Evolutionary conservation across 2,888 invertebrate species (phyloP), one percentile per base, ranked within the genome.

Genomic region (Argyresthia goedartella): DNA sequence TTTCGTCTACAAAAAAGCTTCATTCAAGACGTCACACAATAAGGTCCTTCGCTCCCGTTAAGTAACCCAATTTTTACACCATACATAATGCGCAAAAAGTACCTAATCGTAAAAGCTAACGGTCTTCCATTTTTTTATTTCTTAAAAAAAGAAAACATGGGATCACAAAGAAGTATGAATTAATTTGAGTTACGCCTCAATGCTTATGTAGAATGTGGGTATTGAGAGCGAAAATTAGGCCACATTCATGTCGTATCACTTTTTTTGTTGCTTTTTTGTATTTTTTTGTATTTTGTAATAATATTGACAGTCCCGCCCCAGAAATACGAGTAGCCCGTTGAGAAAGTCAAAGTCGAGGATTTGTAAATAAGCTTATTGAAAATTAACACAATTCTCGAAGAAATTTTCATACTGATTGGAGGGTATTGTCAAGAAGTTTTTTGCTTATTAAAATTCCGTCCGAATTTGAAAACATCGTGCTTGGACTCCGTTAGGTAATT

Each of bases 31-130:
- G 25, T 25, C 55, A 61, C 66, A 81, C 81, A 86, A 85, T 76
- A 60, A 75, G 51, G 59, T 61, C 11, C 44, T 56, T 55, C 59
- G 81, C 81, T 81, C 75, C 82, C 84, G 82, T 76, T 85, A 85
- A 86, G 86, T 85, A 84, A 85, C 85, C 86, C 81, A 86, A 86
- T 86, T 85, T 82, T 82, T 80, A 70, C 82, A 78, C 85, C 82
- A 79, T 84, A 82, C 80, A 81, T 86, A 85, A 81, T 68, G 73
- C 64, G 60, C 62, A 71, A 76, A 81, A 76, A 78, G 41, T 41
- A 9, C 11, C 8, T 11, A 76, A 67, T 58, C 57, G 52, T 69
- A 70, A 79, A 76, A 77, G 76, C 60, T 79, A 82, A 82, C 82
- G 84, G 84, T 74, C 79, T 74, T 76, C 65, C 60, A 53, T 54